These are phyloP conservation scores for Cabera pusaria DNA, from an alignment of 2,888 invertebrate species.

Conservation along the genomic window DNA sequence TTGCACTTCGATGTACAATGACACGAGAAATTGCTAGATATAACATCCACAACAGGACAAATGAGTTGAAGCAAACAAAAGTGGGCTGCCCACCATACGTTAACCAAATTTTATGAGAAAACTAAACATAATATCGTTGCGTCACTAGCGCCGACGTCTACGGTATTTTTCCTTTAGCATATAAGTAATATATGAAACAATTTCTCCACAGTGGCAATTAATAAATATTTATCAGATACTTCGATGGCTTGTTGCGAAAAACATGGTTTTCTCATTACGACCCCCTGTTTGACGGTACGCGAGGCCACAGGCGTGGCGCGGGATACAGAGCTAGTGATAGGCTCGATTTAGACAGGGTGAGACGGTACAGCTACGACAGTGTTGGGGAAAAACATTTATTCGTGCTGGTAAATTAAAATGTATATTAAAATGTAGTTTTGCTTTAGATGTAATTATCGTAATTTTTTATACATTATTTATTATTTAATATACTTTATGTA, in stretches of 20 bases:
- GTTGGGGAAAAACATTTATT: too few relatives aligned
- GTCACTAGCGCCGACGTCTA: conserved; percentile 28
- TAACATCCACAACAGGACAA: conserved; percentile 3
- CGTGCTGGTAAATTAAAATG: too few relatives aligned
- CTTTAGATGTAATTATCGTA: too few relatives aligned
- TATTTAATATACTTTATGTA: too few relatives aligned
- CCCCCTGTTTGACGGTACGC: conserved; percentile 12
- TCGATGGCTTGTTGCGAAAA: conserved; percentile 15
- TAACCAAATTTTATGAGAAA: conserved; percentile 44
- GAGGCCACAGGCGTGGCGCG: too few relatives aligned
- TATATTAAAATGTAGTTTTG: too few relatives aligned
- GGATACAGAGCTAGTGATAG: too few relatives aligned
- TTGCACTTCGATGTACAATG: too few relatives aligned
- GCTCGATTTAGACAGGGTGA: too few relatives aligned
- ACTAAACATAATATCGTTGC: conserved; percentile 36
- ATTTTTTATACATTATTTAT: too few relatives aligned
- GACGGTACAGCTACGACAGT: too few relatives aligned
- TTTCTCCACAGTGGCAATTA: conserved; percentile 21
- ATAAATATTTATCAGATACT: conserved; percentile 26
- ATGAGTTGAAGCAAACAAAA: conserved; percentile 8
- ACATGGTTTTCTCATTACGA: conserved; percentile 24
- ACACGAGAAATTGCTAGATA: background rate
- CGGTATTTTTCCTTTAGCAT: conserved; percentile 28
- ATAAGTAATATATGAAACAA: conserved; percentile 14
- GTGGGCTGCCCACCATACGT: conserved; percentile 20